phyloP scores from a whole-genome alignment of 2,113 vertebrate species.

The Fregata magnificens region DNA sequence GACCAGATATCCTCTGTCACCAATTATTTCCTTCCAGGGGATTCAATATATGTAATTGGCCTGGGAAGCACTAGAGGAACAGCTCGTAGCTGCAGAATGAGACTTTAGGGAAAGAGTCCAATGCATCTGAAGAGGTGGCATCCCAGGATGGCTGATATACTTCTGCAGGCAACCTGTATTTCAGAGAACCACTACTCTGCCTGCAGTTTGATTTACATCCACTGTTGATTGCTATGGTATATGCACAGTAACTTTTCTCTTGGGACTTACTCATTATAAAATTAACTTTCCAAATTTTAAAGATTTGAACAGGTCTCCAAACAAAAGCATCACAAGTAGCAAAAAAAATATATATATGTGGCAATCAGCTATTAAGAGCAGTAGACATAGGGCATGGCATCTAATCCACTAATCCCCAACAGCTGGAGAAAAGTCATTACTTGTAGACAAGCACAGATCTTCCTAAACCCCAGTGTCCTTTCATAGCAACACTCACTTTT shows the following conservation, averaged over 20 bases:
- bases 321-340: not conserved
- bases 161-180: not conserved
- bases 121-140: not conserved
- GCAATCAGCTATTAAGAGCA: not conserved
- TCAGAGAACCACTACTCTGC: not conserved
- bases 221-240: not conserved
- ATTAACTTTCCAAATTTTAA: not conserved
- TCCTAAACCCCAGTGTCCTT: accelerated
- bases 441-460: not conserved
- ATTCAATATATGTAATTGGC: not conserved
- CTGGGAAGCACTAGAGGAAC: not conserved
- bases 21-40: not conserved
- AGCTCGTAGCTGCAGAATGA: not conserved
- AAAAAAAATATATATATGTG: not conserved
- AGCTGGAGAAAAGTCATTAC: not conserved
- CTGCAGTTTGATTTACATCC: not conserved
- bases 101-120: not conserved
- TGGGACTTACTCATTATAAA: not conserved
- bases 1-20: not conserved
- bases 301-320: not conserved
- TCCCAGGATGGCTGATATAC: not conserved
- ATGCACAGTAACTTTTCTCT: not conserved
- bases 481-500: not conserved
- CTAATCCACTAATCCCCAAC: not conserved
- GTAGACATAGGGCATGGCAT: not conserved